Evolutionary conservation across 1,140 invertebrate genomes (phyloP).

Genomic region (Drosophila cardini): DNA sequence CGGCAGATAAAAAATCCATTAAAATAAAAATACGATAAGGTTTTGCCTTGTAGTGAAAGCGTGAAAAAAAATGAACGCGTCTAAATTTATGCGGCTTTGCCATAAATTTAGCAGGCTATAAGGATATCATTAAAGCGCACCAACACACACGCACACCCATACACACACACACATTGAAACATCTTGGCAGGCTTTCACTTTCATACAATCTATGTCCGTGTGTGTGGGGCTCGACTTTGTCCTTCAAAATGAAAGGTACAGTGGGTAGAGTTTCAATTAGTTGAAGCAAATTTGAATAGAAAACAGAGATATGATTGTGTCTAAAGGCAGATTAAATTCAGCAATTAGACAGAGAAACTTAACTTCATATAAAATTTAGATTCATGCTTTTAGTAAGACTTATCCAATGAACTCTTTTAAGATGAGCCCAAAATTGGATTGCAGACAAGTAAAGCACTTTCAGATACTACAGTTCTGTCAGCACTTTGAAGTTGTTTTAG

Average conservation of each 20-base stretch:
- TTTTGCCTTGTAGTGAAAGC: slow-evolving; percentile 73
- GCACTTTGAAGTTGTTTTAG: too few species aligned
- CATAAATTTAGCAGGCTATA: slow-evolving; percentile 81
- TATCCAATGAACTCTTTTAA: too few species aligned
- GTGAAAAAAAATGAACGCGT: slow-evolving; percentile 68
- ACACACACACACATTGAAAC: slow-evolving; percentile 31
- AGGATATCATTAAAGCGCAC: slow-evolving; percentile 82
- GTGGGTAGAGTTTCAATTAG: slow-evolving; percentile 30
- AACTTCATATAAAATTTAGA: too few species aligned
- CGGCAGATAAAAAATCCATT: slow-evolving; percentile 82
- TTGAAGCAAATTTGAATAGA: neutral
- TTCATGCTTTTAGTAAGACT: too few species aligned
- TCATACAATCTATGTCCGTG: slow-evolving; percentile 56
- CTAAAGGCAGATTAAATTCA: too few species aligned
- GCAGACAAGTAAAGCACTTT: too few species aligned
- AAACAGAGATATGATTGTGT: too few species aligned
- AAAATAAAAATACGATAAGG: slow-evolving; percentile 83
- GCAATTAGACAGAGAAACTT: too few species aligned
- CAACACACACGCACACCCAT: slow-evolving; percentile 60
- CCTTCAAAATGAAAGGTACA: slow-evolving; percentile 56
- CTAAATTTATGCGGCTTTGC: slow-evolving; percentile 81
- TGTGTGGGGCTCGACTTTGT: slow-evolving; percentile 45
- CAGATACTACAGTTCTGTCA: too few species aligned
- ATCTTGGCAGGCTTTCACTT: slow-evolving; percentile 78
- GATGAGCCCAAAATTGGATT: too few species aligned